Conservation (phyloP, 2,113 vertebrate species). For the Takifugu bimaculatus region DNA sequence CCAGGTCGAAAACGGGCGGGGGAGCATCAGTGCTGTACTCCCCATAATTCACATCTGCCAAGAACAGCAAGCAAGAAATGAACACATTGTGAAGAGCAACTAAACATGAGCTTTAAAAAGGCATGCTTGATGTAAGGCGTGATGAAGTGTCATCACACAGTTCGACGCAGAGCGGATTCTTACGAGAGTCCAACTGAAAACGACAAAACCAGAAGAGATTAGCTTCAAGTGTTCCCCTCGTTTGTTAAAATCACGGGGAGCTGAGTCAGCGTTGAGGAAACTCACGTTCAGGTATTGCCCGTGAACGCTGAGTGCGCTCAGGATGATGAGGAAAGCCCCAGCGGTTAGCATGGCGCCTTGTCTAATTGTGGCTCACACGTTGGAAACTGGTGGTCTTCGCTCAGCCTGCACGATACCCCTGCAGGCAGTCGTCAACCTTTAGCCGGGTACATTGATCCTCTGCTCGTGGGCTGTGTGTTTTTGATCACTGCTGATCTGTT, state of each 20-base stretch:
- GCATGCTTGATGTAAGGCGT: neutral
- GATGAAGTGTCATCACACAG: no score
- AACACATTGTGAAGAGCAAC: neutral
- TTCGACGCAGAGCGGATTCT: slow-evolving; percentile 1
- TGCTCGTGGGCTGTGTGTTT: slow-evolving; percentile 5
- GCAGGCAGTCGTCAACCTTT: slow-evolving; percentile 12
- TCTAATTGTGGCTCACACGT: neutral
- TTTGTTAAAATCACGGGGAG: neutral
- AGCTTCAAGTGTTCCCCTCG: neutral
- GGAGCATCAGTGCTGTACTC: neutral
- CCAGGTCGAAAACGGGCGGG: accelerated
- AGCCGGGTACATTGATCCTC: slow-evolving; percentile 23
- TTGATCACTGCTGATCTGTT: neutral
- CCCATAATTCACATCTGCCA: slow-evolving; percentile 6
- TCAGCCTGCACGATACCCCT: neutral
- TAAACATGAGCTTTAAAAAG: neutral
- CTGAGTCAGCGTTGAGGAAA: neutral
- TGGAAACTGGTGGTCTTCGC: neutral
- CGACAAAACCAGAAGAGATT: slow-evolving; percentile 15
- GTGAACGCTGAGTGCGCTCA: neutral
- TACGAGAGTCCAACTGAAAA: slow-evolving; percentile 16
- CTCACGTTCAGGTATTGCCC: neutral
- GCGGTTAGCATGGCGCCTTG: slow-evolving; percentile 24
- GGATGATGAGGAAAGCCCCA: slow-evolving; percentile 5
- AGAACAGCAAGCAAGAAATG: slow-evolving; percentile 1